phyloP scores from a whole-genome alignment of 2,797 vertebrate genomes.

The Micropoecilia bifurca region DNA sequence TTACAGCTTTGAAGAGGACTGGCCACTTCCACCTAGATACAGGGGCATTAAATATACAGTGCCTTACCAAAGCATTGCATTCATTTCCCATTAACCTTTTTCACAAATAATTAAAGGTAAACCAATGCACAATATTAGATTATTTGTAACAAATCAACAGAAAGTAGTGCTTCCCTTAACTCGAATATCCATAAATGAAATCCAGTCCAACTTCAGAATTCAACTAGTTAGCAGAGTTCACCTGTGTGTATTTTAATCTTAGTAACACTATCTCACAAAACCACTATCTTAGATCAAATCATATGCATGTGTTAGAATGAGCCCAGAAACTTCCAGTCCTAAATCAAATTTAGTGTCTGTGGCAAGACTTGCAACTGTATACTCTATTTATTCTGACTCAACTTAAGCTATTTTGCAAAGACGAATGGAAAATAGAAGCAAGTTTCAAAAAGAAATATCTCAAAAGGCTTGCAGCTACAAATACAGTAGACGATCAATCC shows the following conservation, averaged over 20 bases:
- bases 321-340: background rate
- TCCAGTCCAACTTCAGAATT: background rate
- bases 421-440: no score
- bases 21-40: conserved; percentile 7
- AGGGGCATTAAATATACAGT: conserved; percentile 2
- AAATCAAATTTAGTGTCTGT: background rate
- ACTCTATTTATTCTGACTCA: background rate
- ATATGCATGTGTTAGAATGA: background rate
- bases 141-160: background rate
- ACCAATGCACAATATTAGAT: background rate
- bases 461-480: background rate
- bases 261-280: background rate
- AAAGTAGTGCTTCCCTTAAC: background rate
- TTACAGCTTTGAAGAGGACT: conserved; percentile 17
- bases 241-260: background rate
- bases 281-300: background rate
- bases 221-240: background rate
- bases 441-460: background rate
- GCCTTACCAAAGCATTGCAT: background rate
- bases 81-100: background rate
- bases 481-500: background rate
- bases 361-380: background rate
- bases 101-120: background rate
- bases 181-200: background rate
- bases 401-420: background rate